Base-by-base conservation (phyloP, 2,797 vertebrate genomes). In the Pangasius krempfi region DNA sequence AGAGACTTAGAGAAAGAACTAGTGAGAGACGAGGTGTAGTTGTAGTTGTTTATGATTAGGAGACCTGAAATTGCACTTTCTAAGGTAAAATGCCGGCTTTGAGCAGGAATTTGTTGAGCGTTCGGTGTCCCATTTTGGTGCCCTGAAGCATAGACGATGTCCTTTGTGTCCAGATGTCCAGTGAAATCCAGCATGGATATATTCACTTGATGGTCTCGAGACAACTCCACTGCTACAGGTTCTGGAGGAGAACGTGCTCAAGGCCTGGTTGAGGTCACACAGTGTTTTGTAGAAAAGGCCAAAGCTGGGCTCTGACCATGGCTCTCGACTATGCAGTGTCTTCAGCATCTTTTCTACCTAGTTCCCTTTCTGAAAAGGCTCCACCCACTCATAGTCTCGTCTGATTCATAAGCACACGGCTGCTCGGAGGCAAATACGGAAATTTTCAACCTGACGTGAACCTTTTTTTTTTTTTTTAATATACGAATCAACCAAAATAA, bases 231-330 rank as follows among this genome's bases (percentile, higher is more conserved):
- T 94, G 94, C 94, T 95, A 91, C 94, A 92, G 92, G 80, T 90
- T 90, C 92, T 93, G 91, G 90, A 90, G 89, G 85, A 91, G 92
- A 92, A 89, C 89, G 25, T 58, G 88, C 89, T 89, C 81, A 90
- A 91, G 91, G 88, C 90, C 89, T 88, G 88, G 84, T 87, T 89
- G 84, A 93, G 92, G 90, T 92, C 94, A 95, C 95, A 95, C 95
- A 96, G 95, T 96, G 95, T 94, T 95, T 93, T 84, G 44, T 88
- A 92, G 87, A 89, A 91, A 94, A 91, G 92, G 93, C 87, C 88
- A 89, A 93, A 91, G 92, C 93, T 93, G 88, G 64, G 72, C 90
- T 91, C 90, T 87, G 84, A 88, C 91, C 92, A 90, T 92, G 87
- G 90, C 90, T 93, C 91, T 89, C 89, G 90, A 89, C 88, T 90